Evolutionary conservation across 1,140 invertebrate genomes (phyloP).

Genomic region (Brachionus sp.): DNA sequence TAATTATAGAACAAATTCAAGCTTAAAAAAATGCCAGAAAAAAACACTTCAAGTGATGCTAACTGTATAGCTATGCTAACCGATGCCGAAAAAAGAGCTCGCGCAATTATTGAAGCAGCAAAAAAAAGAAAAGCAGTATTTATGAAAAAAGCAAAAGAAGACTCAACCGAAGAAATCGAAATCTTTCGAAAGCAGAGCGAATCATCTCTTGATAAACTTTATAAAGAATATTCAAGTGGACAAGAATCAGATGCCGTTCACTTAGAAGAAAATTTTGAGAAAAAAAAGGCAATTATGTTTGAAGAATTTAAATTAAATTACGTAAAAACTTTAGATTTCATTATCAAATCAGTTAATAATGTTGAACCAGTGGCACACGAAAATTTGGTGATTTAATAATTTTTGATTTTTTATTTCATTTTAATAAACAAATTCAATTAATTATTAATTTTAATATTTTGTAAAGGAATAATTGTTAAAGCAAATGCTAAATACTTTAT

Average conservation of each 20-base stretch:
- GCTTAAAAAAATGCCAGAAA: neutral
- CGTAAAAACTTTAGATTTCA: neutral
- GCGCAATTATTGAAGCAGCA: neutral
- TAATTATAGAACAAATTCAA: neutral
- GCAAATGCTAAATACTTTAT: too few species aligned
- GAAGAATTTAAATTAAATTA: neutral
- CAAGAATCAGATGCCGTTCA: neutral
- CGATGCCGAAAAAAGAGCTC: conserved; percentile 38
- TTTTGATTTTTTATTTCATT: neutral
- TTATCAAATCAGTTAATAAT: neutral
- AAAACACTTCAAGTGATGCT: neutral
- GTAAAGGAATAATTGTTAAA: neutral
- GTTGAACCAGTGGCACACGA: conserved; percentile 19
- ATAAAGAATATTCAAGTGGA: neutral
- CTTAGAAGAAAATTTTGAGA: neutral
- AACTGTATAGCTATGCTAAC: conserved; percentile 33
- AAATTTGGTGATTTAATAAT: neutral
- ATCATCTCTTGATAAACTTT: neutral
- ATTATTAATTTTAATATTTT: too few species aligned
- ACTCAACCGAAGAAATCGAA: conserved; percentile 21
- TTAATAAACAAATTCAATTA: too few species aligned
- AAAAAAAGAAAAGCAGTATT: conserved; percentile 6
- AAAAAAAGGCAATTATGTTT: neutral
- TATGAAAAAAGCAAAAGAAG: conserved; percentile 39
- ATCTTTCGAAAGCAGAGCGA: neutral